Evolutionary conservation across 2,888 invertebrate species (phyloP), one percentile per base, ranked within the genome.

Genomic region (Meghimatium bilineatum): DNA sequence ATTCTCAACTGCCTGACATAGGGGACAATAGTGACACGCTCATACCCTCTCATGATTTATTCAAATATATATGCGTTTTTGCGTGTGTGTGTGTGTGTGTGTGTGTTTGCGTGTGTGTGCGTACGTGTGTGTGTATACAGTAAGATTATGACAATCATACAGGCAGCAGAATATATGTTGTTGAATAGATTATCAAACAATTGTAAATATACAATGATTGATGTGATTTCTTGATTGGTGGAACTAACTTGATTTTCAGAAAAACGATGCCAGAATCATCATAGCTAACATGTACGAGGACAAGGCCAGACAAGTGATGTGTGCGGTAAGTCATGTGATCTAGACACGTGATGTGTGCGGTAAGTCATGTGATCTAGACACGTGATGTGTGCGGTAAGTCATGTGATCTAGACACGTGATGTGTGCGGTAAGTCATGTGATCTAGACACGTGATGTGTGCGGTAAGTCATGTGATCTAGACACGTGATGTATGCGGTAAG

Each of bases 251-350:
- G 2, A 6, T 78, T 38, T 82, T 6, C 80, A 87, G 87, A 52
- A 80, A 49, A 80, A 80, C 12, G 85, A 87, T 60, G 86, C 87
- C 6, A 23, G 87, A 20, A 86, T 87, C 34, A 86, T 87, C 32
- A 74, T 85, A 12, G 84, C 67, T 29, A 83, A 75, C n/a, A 84
- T 86, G 63, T 87, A 87, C 29, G 83, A 85, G 32, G 85, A 84
- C 34, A 76, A 85, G 49, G 85, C 82, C 0, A 82, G 86, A 49
- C 34, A 72, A 0, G 67, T 84, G 23, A 75, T 82, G 49, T 87
- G 87, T 76, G 78, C 81, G 72, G 87, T 87, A 83, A 80, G 85
- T 82, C 38, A 20, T 17, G 17, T 6, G 6, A 23, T 17, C 56
- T 44, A 82, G 86, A 49, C 34, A 72, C 0, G 67, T 84, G 23